These are phyloP conservation scores for Lacanobia wlatinum DNA, from an alignment of 2,888 invertebrate species.

Conservation along the genomic window DNA sequence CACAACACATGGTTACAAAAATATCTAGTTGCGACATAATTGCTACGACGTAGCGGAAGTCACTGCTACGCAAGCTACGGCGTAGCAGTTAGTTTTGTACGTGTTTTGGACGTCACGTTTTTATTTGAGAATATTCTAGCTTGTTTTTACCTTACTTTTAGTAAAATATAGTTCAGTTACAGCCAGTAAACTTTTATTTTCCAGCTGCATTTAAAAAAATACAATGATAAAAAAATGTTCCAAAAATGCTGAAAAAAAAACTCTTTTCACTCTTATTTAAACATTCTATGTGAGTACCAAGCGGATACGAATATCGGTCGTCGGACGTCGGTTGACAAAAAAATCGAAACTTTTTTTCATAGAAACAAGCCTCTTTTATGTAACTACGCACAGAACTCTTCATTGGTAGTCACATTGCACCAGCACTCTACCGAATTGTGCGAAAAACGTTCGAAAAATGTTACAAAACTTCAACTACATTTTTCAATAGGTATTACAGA, in stretches of 20 bases:
- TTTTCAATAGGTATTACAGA: slow-evolving; percentile 5
- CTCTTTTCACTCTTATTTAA: slow-evolving; percentile 1
- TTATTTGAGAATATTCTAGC: background rate
- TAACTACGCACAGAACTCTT: slow-evolving; percentile 16
- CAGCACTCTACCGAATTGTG: slow-evolving; percentile 9
- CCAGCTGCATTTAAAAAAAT: background rate
- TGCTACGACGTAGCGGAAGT: slow-evolving; percentile 42
- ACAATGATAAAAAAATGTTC: background rate
- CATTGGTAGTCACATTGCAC: slow-evolving; percentile 50
- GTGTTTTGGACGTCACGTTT: slow-evolving; percentile 7
- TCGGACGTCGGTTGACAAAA: slow-evolving; percentile 28
- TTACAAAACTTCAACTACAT: background rate
- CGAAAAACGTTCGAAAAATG: background rate
- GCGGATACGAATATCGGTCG: slow-evolving; percentile 24
- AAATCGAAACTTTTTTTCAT: slow-evolving; percentile 26
- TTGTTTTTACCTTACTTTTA: background rate
- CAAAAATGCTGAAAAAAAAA: background rate
- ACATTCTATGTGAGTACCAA: slow-evolving; percentile 25
- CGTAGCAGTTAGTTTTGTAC: slow-evolving; percentile 25
- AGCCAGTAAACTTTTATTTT: slow-evolving; percentile 5
- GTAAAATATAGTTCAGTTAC: background rate
- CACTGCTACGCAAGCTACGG: slow-evolving; percentile 25
- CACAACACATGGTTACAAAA: background rate
- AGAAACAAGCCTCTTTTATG: slow-evolving; percentile 42
- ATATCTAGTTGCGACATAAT: slow-evolving; percentile 30